Base-by-base conservation (phyloP, 2,888 invertebrate genomes). In the Xestia xanthographa region DNA sequence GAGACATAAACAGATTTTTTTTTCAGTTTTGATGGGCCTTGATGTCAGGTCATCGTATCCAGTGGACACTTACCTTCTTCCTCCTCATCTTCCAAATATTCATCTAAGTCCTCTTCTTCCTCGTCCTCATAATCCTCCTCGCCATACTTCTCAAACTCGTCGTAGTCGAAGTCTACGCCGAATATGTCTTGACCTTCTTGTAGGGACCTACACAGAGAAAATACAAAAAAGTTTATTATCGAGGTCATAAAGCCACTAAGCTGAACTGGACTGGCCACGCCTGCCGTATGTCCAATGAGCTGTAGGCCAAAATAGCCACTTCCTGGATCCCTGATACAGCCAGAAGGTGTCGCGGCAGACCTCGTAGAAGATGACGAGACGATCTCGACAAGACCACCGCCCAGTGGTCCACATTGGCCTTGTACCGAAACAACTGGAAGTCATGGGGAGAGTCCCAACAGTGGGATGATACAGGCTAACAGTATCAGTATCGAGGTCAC, bases 181-280 rank as follows among this genome's bases (percentile, higher is more conserved):
- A 99, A 99, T 86, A 99, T 99, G 92, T 99, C 99, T 94, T 99
- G 99, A 72, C 99, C 99, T 94, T 99, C 99, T 97, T 99, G 99
- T 29, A 99, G 96, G 0, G 98, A 98, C 20, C 98, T 98, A 86
- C 0, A 43, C 12, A 48, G 8, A 62, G 3, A 17, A 41, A 22
- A 38, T 5, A 22, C 11, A 34, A 29, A 62, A 22, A 62, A 22
- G 38, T 38, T 63, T 41, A 62, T 62, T 6, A 38, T 38, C 29
- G 17, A 29, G 26, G 17, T 56, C 38, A 38, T 38, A 38, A 38
- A 38, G 38, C 38, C 38, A 8, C 38, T 38, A 38, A 38, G 9
- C 8, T 38, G 38, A 38, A 38, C 38, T 38, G 38, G 38, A 38
- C 0, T 8, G 9, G 8, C 38, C 38, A 38, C 38, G 38, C 8